Evolutionary conservation across 1,140 invertebrate genomes (phyloP).

Genomic region (Sycophaga agraensis): DNA sequence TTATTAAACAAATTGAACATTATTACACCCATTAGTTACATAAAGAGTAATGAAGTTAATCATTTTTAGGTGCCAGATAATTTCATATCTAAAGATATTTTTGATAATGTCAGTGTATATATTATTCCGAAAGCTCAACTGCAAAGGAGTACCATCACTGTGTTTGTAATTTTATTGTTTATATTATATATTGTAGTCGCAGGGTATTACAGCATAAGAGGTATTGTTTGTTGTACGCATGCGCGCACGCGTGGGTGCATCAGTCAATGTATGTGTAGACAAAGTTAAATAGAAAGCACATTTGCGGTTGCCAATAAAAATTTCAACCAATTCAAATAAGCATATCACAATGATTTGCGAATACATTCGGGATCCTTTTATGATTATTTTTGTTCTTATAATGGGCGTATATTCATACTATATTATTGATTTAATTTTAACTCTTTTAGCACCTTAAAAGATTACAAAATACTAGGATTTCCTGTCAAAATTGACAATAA

Average conservation of each 20-base stretch:
- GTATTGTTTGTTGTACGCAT: too few species aligned
- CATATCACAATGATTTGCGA: neutral
- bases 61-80: slow-evolving; percentile 76
- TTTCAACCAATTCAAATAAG: too few species aligned
- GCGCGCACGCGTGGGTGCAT: too few species aligned
- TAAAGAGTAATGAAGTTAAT: neutral
- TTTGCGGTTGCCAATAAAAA: too few species aligned
- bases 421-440: slow-evolving; percentile 7
- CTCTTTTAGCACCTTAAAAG: slow-evolving; percentile 68
- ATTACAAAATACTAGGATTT: slow-evolving; percentile 90
- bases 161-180: slow-evolving; percentile 64
- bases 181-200: too few species aligned
- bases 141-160: slow-evolving; percentile 85
- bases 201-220: too few species aligned
- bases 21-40: too few species aligned
- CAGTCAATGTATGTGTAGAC: too few species aligned
- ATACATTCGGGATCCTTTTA: slow-evolving; percentile 18
- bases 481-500: slow-evolving; percentile 87
- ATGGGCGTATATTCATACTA: slow-evolving; percentile 15
- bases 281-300: too few species aligned
- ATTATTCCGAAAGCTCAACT: slow-evolving; percentile 94
- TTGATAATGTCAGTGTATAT: slow-evolving; percentile 91
- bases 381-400: slow-evolving; percentile 2
- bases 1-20: too few species aligned
- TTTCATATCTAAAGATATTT: slow-evolving; percentile 87